Base-by-base conservation (phyloP, 2,113 vertebrate species). In the Noctilio leporinus region DNA sequence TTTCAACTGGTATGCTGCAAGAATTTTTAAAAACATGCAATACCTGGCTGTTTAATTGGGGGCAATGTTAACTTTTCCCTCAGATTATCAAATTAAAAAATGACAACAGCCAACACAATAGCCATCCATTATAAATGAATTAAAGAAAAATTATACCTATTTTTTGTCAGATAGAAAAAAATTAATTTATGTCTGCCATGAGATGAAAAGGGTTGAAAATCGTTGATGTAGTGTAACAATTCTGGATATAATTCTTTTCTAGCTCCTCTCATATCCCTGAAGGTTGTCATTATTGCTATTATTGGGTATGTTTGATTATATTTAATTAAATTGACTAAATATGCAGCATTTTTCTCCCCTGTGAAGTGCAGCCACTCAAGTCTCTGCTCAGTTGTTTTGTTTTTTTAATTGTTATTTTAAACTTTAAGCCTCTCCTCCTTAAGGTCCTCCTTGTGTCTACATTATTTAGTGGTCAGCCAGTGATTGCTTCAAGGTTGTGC, bases 261-360 rank as follows among this genome's bases (percentile, higher is more conserved):
- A 69, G 12, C 20, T 7, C n/a, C 28, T 30, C 16, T 84, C 43
- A 28, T 35, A 19, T n/a, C 30, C 38, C 47, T 76, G 7, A 94
- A 22, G 2, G 14, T 76, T 86, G 45, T 90, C 75, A 38, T 92
- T 82, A 49, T 84, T 87, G 69, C 26, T 65, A 7, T 95, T 62
- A 55, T n/a, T 84, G 35, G 59, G 19, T 90, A 33, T 87, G 20
- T 82, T 90, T 95, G 67, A n/a, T 90, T 89, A 40, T 89, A 64
- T 47, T 80, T 78, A 88, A 91, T 53, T 53, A 95, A 91, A 22
- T 80, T 40, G 12, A 43, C 20, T 77, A 82, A 83, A 72, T 82
- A 7, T 78, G 15, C 26, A 40, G 19, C 84, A 49, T 57, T 12
- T 86, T 43, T 87, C 19, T 80, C 8, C 10, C 30, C 15, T 43